Conservation (phyloP, 2,797 vertebrate species). For the Gadopsis bispinosus region DNA sequence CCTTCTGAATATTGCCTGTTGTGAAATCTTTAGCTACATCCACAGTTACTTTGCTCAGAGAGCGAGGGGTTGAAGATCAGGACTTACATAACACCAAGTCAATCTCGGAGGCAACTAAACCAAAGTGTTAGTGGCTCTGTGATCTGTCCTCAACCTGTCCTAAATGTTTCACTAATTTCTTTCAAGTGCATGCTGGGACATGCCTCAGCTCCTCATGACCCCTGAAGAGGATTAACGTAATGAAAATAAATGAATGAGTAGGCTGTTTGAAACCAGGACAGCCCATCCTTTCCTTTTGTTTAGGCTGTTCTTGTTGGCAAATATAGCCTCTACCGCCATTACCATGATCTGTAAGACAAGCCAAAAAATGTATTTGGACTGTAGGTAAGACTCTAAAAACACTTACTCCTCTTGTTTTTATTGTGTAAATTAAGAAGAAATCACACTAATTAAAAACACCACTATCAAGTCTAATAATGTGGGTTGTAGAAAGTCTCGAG, state of each 20-base stretch:
- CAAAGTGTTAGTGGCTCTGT: slow-evolving; percentile 13
- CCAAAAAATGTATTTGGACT: neutral
- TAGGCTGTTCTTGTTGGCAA: slow-evolving; percentile 13
- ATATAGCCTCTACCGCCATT: neutral
- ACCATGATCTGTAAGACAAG: neutral
- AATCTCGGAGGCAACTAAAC: slow-evolving; percentile 11
- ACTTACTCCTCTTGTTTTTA: neutral
- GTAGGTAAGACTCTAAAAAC: neutral
- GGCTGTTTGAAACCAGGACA: slow-evolving; percentile 31
- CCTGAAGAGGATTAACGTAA: slow-evolving; percentile 39
- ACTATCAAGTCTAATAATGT: neutral
- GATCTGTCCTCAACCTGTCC: slow-evolving; percentile 3
- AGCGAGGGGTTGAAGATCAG: neutral
- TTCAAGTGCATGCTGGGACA: slow-evolving; percentile 42
- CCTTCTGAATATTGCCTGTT: neutral
- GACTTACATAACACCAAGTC: slow-evolving; percentile 22
- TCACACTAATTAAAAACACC: neutral
- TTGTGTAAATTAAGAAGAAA: neutral
- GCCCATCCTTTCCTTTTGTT: neutral
- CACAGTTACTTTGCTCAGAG: neutral
- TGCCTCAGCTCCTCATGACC: slow-evolving; percentile 19
- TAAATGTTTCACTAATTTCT: slow-evolving; percentile 26
- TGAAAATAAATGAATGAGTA: slow-evolving; percentile 39
- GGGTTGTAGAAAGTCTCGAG: neutral
- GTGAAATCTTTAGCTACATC: slow-evolving; percentile 2